phyloP scores from a whole-genome alignment of 2,797 vertebrate species.

The Propithecus perrieri region DNA sequence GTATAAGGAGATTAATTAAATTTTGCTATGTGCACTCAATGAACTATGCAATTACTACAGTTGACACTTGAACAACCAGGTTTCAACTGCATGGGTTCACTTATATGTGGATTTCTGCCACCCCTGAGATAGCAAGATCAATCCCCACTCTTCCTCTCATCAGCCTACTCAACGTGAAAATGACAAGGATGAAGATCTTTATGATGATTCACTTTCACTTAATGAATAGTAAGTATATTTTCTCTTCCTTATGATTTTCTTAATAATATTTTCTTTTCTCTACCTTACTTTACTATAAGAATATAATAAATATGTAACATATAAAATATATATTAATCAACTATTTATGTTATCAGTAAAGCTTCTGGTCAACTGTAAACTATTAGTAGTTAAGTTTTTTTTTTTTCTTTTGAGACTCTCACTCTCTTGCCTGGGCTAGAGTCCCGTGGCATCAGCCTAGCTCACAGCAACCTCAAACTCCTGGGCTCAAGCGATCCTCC shows the following conservation, averaged over 20 bases:
- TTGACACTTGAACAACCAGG: neutral
- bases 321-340: no score
- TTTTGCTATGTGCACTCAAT: neutral
- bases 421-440: no score
- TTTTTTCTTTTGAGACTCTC: no score
- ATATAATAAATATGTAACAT: no score
- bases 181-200: neutral
- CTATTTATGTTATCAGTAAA: no score
- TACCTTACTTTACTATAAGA: no score
- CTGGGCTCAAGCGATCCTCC: no score
- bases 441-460: no score
- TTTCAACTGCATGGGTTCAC: neutral
- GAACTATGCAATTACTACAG: constrained; percentile 23
- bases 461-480: no score
- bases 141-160: neutral
- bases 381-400: no score
- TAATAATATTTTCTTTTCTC: neutral
- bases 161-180: neutral
- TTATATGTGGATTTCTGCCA: neutral
- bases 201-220: neutral
- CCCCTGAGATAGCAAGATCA: neutral
- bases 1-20: neutral
- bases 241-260: neutral
- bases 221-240: neutral
- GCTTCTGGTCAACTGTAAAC: no score